Conservation (phyloP, 2,888 invertebrate species). For the Clitarchus hookeri region DNA sequence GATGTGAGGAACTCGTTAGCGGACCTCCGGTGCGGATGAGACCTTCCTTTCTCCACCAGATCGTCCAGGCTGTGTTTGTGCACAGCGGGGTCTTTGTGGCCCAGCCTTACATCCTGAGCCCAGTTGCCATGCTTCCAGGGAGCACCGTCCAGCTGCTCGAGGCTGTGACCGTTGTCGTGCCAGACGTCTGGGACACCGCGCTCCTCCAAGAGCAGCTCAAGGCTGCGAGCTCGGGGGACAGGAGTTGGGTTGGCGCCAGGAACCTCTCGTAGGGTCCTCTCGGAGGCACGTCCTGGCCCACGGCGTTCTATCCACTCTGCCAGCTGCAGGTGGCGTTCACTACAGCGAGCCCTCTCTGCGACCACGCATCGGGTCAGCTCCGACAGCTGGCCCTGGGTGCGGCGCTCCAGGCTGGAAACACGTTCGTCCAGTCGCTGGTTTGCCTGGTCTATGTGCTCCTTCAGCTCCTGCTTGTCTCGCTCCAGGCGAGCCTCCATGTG, state of each 20-base stretch:
- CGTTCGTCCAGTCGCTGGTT: constrained; percentile 80
- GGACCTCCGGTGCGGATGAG: constrained; percentile 38
- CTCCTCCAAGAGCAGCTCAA: constrained; percentile 66
- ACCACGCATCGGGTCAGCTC: constrained; percentile 70
- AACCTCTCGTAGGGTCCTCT: constrained; percentile 55
- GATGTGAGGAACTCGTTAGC: constrained; percentile 36
- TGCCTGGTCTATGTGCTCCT: constrained; percentile 77
- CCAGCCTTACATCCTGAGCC: constrained; percentile 12
- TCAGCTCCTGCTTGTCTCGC: constrained; percentile 77
- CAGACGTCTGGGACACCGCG: not conserved
- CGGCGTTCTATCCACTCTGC: constrained; percentile 73
- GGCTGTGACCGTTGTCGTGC: constrained; percentile 10
- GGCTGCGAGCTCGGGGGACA: constrained; percentile 69
- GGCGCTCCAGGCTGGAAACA: constrained; percentile 76
- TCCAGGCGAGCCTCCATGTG: constrained; percentile 85
- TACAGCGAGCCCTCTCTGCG: constrained; percentile 64
- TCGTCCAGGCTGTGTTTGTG: constrained; percentile 39
- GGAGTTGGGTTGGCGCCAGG: constrained; percentile 57
- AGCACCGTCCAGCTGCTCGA: not conserved
- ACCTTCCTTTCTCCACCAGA: constrained; percentile 36
- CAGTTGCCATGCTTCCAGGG: constrained; percentile 12
- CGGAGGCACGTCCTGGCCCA: constrained; percentile 63
- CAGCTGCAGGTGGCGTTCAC: constrained; percentile 67
- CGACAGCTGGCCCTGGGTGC: constrained; percentile 72
- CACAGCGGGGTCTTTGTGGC: not conserved